A percentile compares a stretch with the other conserved stretches of the same genome.
Conservation (phyloP, 2,113 vertebrate genomes). For the Recurvirostra avosetta region DNA sequence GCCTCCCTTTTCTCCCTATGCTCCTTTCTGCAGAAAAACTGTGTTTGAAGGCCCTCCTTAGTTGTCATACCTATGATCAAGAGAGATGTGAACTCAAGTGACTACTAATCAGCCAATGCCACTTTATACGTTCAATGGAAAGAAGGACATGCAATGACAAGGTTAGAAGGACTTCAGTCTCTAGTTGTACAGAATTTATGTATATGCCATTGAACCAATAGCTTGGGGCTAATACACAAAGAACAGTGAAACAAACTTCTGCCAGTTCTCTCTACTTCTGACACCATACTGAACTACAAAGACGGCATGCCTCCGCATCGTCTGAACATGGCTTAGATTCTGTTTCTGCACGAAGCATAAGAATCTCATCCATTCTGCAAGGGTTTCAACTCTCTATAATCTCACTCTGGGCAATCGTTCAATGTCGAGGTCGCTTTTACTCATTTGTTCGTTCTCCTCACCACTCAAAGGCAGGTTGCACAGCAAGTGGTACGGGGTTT, state of each 20-base stretch:
- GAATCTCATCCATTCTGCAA: not conserved
- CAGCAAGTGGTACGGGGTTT: not conserved
- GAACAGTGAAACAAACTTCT: not conserved
- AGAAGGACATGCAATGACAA: not conserved
- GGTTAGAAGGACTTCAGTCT: not conserved
- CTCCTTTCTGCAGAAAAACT: not conserved
- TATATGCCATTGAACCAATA: not conserved
- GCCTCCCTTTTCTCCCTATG: not conserved
- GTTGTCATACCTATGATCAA: not conserved
- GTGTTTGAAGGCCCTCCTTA: not conserved
- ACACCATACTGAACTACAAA: not conserved
- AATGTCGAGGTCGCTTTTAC: not conserved
- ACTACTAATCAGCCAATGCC: not conserved
- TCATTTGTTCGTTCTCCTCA: not conserved
- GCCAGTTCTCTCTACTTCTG: not conserved
- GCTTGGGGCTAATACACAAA: not conserved
- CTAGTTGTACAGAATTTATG: not conserved
- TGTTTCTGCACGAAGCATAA: not conserved
- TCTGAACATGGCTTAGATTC: not conserved
- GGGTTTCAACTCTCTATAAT: not conserved
- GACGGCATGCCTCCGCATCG: not conserved
- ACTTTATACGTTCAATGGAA: not conserved
- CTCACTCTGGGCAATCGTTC: not conserved
- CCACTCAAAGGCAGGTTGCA: not conserved
- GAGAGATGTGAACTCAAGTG: not conserved